These are phyloP conservation scores for Myotis davidii DNA, from an alignment of 2,113 vertebrate species.

Conservation along the genomic window DNA sequence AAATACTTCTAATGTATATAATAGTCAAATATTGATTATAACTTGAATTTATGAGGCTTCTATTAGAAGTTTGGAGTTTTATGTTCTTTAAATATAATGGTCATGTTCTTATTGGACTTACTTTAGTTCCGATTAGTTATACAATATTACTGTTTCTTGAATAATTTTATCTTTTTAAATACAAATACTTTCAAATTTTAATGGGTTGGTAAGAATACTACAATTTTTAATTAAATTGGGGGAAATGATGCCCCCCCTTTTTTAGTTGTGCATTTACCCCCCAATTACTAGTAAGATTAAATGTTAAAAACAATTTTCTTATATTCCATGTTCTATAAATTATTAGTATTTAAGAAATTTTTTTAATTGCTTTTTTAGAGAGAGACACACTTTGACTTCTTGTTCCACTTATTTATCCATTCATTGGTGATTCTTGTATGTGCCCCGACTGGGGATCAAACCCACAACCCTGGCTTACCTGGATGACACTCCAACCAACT, in stretches of 20 bases:
- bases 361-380: not conserved
- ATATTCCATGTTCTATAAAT: not conserved
- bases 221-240: not conserved
- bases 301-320: not conserved
- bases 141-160: not conserved
- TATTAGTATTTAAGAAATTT: not conserved
- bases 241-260: not conserved
- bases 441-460: not conserved
- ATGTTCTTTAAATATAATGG: constrained; percentile 20
- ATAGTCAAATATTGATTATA: constrained; percentile 27
- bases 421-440: not conserved
- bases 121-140: not conserved
- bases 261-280: not conserved
- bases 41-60: constrained; percentile 22
- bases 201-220: not conserved
- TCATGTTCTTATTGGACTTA: not conserved
- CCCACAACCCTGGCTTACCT: not conserved
- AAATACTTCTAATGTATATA: not conserved
- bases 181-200: constrained; percentile 13
- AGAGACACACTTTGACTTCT: not conserved
- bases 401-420: not conserved
- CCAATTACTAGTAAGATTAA: not conserved
- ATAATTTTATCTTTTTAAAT: constrained; percentile 25
- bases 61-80: not conserved
- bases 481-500: not conserved